These are phyloP conservation scores for Dendrocopos noguchii DNA, from an alignment of 2,113 vertebrate genomes.

Conservation along the genomic window DNA sequence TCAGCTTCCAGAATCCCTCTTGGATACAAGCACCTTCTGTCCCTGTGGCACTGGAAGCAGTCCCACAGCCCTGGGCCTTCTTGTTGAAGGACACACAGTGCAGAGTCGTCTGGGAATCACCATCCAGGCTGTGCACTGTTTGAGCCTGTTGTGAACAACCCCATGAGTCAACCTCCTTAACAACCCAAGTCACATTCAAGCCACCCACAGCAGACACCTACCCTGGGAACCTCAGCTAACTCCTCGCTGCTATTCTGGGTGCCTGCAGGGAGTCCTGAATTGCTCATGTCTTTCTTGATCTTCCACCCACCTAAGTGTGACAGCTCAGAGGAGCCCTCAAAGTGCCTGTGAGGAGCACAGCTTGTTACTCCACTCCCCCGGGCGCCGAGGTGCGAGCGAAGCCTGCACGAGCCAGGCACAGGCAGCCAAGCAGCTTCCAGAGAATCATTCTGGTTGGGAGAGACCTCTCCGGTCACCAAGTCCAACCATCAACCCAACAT, in stretches of 20 bases:
- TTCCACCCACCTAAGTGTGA: neutral
- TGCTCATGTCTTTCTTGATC: neutral
- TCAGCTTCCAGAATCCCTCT: neutral
- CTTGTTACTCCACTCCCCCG: neutral
- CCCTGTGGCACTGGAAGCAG: neutral
- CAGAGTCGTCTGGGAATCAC: neutral
- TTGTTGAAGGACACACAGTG: neutral
- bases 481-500: too few relatives aligned
- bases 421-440: neutral
- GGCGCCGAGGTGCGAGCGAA: neutral
- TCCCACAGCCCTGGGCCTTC: neutral
- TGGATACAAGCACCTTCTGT: neutral
- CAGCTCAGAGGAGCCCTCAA: constrained; percentile 9
- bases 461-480: too few relatives aligned
- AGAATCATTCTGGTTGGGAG: neutral
- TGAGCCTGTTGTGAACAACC: neutral
- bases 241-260: neutral
- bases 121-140: accelerated
- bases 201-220: neutral
- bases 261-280: neutral
- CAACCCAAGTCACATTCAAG: accelerated
- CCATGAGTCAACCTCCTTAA: accelerated
- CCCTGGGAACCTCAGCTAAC: neutral
- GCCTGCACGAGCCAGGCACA: neutral
- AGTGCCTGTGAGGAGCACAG: neutral